phyloP scores from a whole-genome alignment of 2,113 vertebrate species.

The Myotis davidii region DNA sequence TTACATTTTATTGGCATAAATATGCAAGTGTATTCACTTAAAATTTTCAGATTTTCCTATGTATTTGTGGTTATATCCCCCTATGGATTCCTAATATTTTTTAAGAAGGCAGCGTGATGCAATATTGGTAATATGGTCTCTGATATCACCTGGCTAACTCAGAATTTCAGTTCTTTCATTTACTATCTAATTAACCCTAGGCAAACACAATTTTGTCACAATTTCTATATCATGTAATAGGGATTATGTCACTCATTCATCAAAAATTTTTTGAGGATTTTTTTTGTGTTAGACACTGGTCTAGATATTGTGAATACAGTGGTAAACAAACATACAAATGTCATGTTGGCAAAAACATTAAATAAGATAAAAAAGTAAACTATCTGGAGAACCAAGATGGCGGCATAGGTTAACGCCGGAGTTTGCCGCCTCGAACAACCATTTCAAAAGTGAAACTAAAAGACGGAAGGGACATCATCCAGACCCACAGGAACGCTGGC shows the following conservation, averaged over 20 bases:
- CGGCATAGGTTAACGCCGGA: no score
- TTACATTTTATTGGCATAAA: not conserved
- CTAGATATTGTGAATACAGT: not conserved
- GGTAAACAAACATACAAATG: not conserved
- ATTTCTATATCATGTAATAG: not conserved
- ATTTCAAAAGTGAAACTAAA: no score
- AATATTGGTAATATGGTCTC: not conserved
- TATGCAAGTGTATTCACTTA: conserved; percentile 4
- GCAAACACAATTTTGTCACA: not conserved
- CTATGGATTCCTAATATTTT: not conserved
- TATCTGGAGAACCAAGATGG: no score
- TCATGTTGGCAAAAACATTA: not conserved
- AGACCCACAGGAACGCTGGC: no score
- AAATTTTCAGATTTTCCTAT: not conserved
- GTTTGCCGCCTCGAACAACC: no score
- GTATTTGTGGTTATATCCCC: not conserved
- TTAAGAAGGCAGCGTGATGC: not conserved
- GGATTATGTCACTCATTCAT: not conserved
- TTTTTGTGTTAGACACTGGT: not conserved
- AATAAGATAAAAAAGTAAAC: not conserved
- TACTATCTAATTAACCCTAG: not conserved
- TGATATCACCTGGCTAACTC: not conserved
- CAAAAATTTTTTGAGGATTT: not conserved
- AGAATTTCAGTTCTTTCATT: not conserved
- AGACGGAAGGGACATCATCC: no score